Evolutionary conservation across 2,113 vertebrate species (phyloP), one percentile per base, ranked within the genome.

Genomic region (Ploceus nigricollis): DNA sequence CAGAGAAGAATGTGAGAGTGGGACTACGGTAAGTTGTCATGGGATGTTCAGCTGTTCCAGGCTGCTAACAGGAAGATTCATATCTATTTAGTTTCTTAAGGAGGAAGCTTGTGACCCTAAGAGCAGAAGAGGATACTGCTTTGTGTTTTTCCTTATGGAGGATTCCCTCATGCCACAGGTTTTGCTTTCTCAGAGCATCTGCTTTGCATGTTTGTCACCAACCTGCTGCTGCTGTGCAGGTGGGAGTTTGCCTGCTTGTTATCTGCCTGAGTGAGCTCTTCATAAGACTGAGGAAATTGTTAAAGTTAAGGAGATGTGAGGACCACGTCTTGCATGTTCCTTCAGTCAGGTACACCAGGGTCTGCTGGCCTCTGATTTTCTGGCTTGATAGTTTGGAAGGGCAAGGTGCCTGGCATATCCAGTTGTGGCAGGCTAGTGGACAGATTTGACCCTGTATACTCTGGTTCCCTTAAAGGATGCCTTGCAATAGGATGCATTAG

Each of bases 291-390:
- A 50, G 57, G 44, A 71, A 53, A 47, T 40, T 30, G 35, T 53
- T 66, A 5, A 28, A 84, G 23, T 44, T 61, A 35, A 47, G 19
- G 66, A 71, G 19, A 13, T n/a, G 5, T 1, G 22, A 48, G 11
- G n/a, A 71, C 37, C 19, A 28, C 0, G 0, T 54, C 19, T 54
- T 80, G 28, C 28, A 5, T 58, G n/a, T 80, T 76, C 25, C 64
- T 80, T 77, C 30, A 80, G 8, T 28, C 19, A 7, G 16, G 14
- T 45, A 22, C 19, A 28, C 39, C 33, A 8, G n/a, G 12, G 14
- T 91, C 58, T 89, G 30, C 48, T 40, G 23, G 44, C 57, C 61
- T 31, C 25, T 47, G 35, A 37, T 72, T 69, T 18, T 87, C 35
- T 72, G 25, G 7, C 23, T 54, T 33, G 9, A 30, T 42, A 35